Percentiles rank a stretch among this genome's conserved stretches.
These are phyloP conservation scores for Sicus ferrugineus DNA, from an alignment of 2,888 invertebrate species.

Conservation along the genomic window DNA sequence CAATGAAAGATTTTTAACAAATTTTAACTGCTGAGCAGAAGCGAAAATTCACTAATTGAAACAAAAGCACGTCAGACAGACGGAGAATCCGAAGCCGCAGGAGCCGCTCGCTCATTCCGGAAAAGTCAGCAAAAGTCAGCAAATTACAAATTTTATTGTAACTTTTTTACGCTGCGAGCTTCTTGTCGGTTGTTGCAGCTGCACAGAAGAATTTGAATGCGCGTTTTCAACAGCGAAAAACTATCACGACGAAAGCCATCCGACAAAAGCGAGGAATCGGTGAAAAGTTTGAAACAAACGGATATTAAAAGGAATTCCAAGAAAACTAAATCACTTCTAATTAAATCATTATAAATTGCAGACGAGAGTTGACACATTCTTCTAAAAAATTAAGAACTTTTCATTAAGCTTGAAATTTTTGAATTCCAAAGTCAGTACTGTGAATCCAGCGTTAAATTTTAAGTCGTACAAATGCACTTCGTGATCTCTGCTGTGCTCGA, in stretches of 20 bases:
- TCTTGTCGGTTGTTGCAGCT: not conserved
- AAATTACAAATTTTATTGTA: not conserved
- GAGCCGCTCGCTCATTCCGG: not conserved
- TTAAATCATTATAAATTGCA: not conserved
- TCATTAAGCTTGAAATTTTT: not conserved
- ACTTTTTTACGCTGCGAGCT: not conserved
- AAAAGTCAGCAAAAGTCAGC: not conserved
- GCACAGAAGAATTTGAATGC: not conserved
- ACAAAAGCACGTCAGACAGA: not conserved
- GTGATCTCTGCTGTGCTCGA: no score
- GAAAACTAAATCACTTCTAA: not conserved
- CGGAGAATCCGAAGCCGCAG: not conserved
- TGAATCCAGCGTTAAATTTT: not conserved
- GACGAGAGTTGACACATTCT: no score
- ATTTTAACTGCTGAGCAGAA: not conserved
- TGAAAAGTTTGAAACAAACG: not conserved
- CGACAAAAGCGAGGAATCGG: not conserved
- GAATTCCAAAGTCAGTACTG: not conserved
- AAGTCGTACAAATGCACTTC: not conserved
- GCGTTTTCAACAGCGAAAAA: not conserved
- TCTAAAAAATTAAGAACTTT: no score
- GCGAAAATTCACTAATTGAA: not conserved
- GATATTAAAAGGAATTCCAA: not conserved
- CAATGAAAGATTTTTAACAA: not conserved
- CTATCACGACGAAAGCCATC: not conserved